These are phyloP conservation scores for Cecropterus lyciades DNA, from an alignment of 1,140 invertebrate species.

Conservation along the genomic window DNA sequence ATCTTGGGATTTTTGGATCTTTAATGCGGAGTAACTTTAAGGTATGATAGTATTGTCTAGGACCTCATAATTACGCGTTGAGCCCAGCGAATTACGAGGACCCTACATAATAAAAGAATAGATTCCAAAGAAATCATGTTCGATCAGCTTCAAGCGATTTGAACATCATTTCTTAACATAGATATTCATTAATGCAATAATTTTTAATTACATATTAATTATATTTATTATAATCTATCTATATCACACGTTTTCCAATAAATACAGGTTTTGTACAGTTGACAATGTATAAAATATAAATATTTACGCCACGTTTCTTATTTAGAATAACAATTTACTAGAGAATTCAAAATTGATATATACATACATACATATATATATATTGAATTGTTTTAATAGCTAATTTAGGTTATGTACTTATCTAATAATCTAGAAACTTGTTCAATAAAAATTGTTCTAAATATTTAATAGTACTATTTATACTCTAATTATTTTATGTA, in stretches of 20 bases:
- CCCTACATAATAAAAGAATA: conserved; percentile 45
- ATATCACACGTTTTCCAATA: conserved; percentile 45
- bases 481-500: conserved; percentile 49
- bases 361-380: no score
- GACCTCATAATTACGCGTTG: conserved; percentile 60
- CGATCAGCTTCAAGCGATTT: conserved; percentile 14
- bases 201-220: conserved; percentile 48
- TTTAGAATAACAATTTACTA: conserved; percentile 48
- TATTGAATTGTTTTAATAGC: conserved; percentile 53
- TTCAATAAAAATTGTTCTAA: conserved; percentile 80
- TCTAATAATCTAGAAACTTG: conserved; percentile 68
- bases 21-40: conserved; percentile 62
- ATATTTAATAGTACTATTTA: conserved; percentile 65
- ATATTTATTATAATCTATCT: conserved; percentile 41
- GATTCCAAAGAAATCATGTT: conserved; percentile 35
- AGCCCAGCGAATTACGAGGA: conserved; percentile 70
- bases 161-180: conserved; percentile 37
- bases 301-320: conserved; percentile 41
- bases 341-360: conserved; percentile 54
- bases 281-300: conserved; percentile 43
- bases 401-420: conserved; percentile 62
- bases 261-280: conserved; percentile 62
- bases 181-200: conserved; percentile 60
- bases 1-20: conserved; percentile 16
- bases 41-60: conserved; percentile 40